Conservation (phyloP, 1,140 invertebrate genomes). For the Lepidurus packardi region DNA sequence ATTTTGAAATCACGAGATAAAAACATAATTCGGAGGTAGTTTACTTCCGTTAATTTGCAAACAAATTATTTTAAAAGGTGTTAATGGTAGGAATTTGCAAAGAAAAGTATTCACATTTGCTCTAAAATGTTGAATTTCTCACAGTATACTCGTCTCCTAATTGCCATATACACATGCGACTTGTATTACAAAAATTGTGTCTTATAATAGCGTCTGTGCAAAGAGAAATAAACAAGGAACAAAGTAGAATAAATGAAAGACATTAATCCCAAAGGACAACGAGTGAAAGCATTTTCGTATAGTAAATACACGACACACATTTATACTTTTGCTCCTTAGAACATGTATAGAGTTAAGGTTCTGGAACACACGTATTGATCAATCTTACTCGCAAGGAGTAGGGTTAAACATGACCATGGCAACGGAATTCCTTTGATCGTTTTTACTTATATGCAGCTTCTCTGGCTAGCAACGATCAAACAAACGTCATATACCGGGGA, state of each 20-base stretch:
- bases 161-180: no score
- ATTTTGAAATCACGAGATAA: not conserved
- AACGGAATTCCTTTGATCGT: not conserved
- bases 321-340: no score
- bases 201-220: no score
- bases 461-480: not conserved
- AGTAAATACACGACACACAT: no score
- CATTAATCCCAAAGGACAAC: not conserved
- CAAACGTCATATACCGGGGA: not conserved
- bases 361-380: not conserved
- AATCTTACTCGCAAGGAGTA: not conserved
- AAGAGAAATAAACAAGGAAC: no score
- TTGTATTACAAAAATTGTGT: no score
- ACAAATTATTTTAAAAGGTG: not conserved
- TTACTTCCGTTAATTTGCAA: not conserved
- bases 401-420: not conserved
- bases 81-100: not conserved
- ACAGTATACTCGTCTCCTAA: no score
- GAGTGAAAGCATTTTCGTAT: not conserved
- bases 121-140: no score
- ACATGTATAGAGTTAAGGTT: not conserved
- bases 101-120: no score
- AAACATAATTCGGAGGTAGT: not conserved
- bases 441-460: not conserved
- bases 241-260: no score